A percentile compares a stretch with the other conserved stretches of the same genome.
Evolutionary conservation across 2,797 vertebrate genomes (phyloP).

Genomic region (Pseudomugil tenellus): DNA sequence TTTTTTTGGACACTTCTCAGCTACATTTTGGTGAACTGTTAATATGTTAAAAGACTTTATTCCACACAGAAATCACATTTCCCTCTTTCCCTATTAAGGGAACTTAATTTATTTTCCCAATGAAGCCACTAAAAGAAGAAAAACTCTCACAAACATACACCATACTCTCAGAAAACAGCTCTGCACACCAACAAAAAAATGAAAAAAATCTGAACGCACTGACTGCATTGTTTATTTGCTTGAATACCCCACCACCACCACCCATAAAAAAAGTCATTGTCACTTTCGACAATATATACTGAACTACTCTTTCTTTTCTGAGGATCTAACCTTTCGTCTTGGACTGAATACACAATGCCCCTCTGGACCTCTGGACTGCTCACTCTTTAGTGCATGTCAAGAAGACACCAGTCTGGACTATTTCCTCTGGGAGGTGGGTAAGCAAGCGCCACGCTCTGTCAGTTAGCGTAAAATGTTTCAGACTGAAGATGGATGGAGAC

Average conservation of each 20-base stretch:
- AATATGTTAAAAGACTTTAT: neutral
- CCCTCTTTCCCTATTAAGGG: neutral
- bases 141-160: neutral
- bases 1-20: neutral
- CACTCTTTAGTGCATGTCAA: slow-evolving; percentile 86
- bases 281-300: slow-evolving; percentile 79
- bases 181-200: slow-evolving; percentile 41
- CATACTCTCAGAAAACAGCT: slow-evolving; percentile 16
- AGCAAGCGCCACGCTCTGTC: slow-evolving; percentile 85
- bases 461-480: slow-evolving; percentile 85
- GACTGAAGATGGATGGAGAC: slow-evolving; percentile 85
- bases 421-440: slow-evolving; percentile 84
- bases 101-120: slow-evolving; percentile 9
- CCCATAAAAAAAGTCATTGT: slow-evolving; percentile 69
- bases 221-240: slow-evolving; percentile 79
- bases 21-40: neutral
- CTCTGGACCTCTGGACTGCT: slow-evolving; percentile 81
- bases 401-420: slow-evolving; percentile 84
- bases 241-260: slow-evolving; percentile 58
- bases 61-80: slow-evolving; percentile 4
- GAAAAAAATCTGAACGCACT: slow-evolving; percentile 46
- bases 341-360: slow-evolving; percentile 84
- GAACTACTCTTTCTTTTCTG: slow-evolving; percentile 78
- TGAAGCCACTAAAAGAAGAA: slow-evolving; percentile 1
- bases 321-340: slow-evolving; percentile 83